Percentiles rank a stretch among this genome's conserved stretches.
phyloP scores from a whole-genome alignment of 1,140 invertebrate genomes.

The Cryptotermes secundus region DNA sequence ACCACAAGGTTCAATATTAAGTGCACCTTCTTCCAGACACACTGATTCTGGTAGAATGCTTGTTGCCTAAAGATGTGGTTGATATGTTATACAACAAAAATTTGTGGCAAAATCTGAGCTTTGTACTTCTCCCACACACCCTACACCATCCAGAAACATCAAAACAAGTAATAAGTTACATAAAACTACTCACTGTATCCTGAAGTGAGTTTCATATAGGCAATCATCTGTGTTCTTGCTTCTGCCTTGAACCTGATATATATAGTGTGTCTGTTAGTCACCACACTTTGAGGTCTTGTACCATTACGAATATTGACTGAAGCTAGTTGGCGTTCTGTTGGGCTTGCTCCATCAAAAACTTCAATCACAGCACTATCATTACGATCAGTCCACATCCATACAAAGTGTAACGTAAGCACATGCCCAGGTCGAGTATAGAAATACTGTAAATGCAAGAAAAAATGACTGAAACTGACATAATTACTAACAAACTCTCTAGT shows the following conservation, averaged over 20 bases:
- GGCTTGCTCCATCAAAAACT: conserved; percentile 74
- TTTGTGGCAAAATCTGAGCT: too few species aligned
- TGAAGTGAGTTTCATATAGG: conserved; percentile 74
- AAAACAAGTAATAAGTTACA: too few species aligned
- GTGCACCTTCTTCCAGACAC: too few species aligned
- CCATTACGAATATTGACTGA: conserved; percentile 70
- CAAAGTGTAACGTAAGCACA: conserved; percentile 79
- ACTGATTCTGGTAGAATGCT: too few species aligned
- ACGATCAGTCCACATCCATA: conserved; percentile 70
- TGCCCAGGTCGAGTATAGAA: conserved; percentile 76
- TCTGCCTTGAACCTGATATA: conserved; percentile 73
- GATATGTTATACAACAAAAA: too few species aligned
- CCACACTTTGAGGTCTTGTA: conserved; percentile 82
- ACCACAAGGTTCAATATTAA: too few species aligned
- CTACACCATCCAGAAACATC: too few species aligned
- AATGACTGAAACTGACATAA: background rate
- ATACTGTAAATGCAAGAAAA: conserved; percentile 47
- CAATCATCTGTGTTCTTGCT: conserved; percentile 64
- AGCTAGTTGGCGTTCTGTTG: conserved; percentile 66
- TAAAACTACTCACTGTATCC: conserved; percentile 51
- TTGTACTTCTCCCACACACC: too few species aligned
- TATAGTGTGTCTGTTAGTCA: conserved; percentile 72
- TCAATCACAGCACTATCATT: conserved; percentile 72
- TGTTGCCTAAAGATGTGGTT: too few species aligned
- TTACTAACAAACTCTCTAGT: too few species aligned